Percentiles rank a stretch among this genome's conserved stretches.
Conservation (phyloP, 2,113 vertebrate species). For the Chionodraco myersi region DNA sequence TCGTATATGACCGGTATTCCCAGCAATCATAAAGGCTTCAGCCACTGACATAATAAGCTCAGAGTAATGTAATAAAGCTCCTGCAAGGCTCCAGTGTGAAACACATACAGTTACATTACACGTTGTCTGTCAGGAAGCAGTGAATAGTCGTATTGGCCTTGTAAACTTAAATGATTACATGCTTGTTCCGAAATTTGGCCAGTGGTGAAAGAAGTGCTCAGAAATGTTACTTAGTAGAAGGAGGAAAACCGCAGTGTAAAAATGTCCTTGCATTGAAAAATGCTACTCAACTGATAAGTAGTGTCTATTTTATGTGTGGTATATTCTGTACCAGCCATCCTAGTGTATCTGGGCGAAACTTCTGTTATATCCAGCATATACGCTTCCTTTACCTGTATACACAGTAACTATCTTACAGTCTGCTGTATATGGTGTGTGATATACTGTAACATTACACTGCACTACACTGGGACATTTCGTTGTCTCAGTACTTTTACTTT, state of each 20-base stretch:
- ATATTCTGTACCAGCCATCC: no score
- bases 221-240: not conserved
- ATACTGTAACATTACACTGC: no score
- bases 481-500: no score
- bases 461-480: no score
- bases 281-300: no score
- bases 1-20: not conserved
- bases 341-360: no score
- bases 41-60: not conserved
- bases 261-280: not conserved
- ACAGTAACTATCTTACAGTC: no score
- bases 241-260: not conserved
- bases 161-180: conserved; percentile 3
- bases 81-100: not conserved
- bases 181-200: not conserved
- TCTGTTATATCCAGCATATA: no score
- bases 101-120: conserved; percentile 3
- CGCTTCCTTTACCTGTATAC: no score
- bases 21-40: conserved; percentile 10
- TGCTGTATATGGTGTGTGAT: no score
- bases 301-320: no score
- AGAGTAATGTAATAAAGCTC: not conserved
- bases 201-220: not conserved
- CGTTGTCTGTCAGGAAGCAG: conserved; percentile 4
- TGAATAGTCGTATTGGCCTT: conserved; percentile 1